Base-by-base conservation (phyloP, 2,888 invertebrate genomes). In the Drosophila mimetica region DNA sequence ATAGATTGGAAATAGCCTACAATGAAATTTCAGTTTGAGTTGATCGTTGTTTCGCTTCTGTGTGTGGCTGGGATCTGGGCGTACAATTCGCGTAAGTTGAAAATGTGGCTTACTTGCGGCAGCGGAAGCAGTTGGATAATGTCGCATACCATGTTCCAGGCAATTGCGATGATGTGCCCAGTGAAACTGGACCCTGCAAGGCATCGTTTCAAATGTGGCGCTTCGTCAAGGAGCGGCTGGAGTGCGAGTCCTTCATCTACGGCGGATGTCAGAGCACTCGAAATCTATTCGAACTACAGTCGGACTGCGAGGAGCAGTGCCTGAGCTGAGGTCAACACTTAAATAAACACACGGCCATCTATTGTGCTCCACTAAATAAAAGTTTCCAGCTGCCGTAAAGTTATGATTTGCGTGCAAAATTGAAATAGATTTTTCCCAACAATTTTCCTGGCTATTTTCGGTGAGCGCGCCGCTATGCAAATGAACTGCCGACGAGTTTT, bases 211-310 rank as follows among this genome's bases (percentile, higher is more conserved):
- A 5, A 0, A 80, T 52, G 65, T 80, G 86, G 86, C 78, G 59
- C 18, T 86, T 70, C 25, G 60, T 70, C 25, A 86, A 72, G 30
- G 8, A 18, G 0, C 22, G 9, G 0, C 11, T 28, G 0, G 0
- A 13, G 20, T 86, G 86, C 11, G 67, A 79, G 39, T 2, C 20
- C 5, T 79, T 79, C 18, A 34, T 37, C 1, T 80, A 69, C 32
- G 84, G 84, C 5, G 79, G 84, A n/a, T 80, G 84, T 42, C 18
- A 7, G 9, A 55, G 42, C 6, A 75, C 86, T 0, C 18, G 8
- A 1, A 86, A 80, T 28, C 6, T 75, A 9, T 86, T 80, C 32
- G 59, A 57, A 0, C n/a, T n/a, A 2, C 58, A 78, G 16, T 5
- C 44, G n/a, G 69, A 81, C 1, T 86, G 84, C 20, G 41, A 14